phyloP scores from a whole-genome alignment of 2,113 vertebrate species.

The Bothrops jararaca region DNA sequence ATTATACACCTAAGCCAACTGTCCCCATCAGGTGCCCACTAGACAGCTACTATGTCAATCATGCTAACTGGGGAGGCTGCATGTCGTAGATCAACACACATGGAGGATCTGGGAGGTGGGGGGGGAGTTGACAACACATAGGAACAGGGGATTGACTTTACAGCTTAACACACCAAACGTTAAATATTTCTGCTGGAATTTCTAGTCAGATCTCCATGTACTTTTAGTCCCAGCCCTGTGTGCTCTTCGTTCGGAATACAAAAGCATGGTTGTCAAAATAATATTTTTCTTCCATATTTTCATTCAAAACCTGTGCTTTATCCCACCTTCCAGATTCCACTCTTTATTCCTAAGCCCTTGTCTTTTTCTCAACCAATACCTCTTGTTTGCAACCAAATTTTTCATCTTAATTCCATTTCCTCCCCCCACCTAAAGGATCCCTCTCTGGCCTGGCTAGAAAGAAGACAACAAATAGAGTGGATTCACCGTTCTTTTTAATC shows the following conservation, averaged over 20 bases:
- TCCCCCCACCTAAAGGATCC: neutral
- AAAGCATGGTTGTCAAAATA: neutral
- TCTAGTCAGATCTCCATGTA: neutral
- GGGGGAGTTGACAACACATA: neutral
- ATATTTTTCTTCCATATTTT: neutral
- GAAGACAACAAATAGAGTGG: constrained; percentile 35
- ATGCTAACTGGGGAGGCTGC: neutral
- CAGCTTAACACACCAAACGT: neutral
- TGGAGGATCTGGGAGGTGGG: neutral
- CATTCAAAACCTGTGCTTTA: neutral
- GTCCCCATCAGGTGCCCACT: neutral
- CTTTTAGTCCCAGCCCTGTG: neutral
- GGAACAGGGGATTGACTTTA: neutral
- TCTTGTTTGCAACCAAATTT: neutral
- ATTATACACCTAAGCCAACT: neutral
- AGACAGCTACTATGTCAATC: neutral
- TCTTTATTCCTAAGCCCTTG: neutral
- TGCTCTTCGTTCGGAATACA: neutral
- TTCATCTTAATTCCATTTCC: neutral
- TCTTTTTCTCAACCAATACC: neutral
- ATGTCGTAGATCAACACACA: neutral
- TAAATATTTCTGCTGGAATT: neutral
- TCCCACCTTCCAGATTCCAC: neutral
- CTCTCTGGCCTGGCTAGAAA: constrained; percentile 26
- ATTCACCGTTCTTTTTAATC: constrained; percentile 54